These are phyloP conservation scores for Leptodirus hochenwartii DNA, from an alignment of 2,888 invertebrate genomes.

Conservation along the genomic window DNA sequence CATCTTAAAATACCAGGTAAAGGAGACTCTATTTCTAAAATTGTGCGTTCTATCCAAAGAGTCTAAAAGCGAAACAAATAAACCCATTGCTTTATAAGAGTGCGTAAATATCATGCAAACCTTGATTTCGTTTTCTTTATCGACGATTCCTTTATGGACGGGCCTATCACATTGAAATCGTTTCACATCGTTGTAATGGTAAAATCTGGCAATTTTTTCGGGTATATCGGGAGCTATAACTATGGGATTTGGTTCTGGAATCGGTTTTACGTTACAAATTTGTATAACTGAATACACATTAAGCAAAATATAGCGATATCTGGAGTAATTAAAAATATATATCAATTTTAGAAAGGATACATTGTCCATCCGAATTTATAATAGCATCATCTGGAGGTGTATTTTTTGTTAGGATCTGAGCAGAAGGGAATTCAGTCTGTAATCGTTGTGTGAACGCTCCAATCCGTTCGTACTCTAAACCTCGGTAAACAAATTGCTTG, in stretches of 20 bases:
- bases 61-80: conserved; percentile 33
- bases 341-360: conserved; percentile 32
- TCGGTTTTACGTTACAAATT: conserved; percentile 85
- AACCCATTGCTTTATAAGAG: conserved; percentile 4
- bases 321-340: background rate
- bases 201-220: conserved; percentile 74
- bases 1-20: conserved; percentile 85
- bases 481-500: conserved; percentile 88
- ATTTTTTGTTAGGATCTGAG: conserved; percentile 84
- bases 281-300: conserved; percentile 49
- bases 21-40: conserved; percentile 60
- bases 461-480: conserved; percentile 86
- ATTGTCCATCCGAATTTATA: conserved; percentile 70
- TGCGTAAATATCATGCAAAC: conserved; percentile 22
- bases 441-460: conserved; percentile 85
- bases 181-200: conserved; percentile 78
- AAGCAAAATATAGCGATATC: conserved; percentile 6
- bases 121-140: conserved; percentile 91
- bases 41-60: conserved; percentile 87
- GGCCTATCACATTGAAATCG: conserved; percentile 84
- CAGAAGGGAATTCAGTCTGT: conserved; percentile 85
- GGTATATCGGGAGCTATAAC: conserved; percentile 45
- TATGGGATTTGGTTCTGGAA: conserved; percentile 47
- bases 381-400: conserved; percentile 80
- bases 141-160: conserved; percentile 73